Evolutionary conservation across 2,888 invertebrate species (phyloP), one percentile per base, ranked within the genome.

Genomic region (Euplagia quadripunctaria): DNA sequence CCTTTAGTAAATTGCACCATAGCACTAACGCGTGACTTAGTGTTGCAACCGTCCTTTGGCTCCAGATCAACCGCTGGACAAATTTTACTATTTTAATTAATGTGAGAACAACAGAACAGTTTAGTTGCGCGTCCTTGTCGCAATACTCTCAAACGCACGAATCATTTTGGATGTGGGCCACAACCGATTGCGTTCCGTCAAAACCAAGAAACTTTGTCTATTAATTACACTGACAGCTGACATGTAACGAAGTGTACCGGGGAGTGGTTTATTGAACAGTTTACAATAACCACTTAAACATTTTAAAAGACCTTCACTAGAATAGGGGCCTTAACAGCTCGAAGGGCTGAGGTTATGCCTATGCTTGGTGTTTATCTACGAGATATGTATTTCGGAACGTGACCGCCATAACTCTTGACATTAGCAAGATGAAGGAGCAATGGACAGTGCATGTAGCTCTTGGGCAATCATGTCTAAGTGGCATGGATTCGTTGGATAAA

Each of bases 191-290:
- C 71, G 72, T 75, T 80, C 71, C 75, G 77, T 84, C 84, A 83
- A 80, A 83, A 73, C 68, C 69, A 71, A 68, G 74, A 79, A 79
- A 83, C 79, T 83, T 82, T 55, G 77, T 52, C 66, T 76, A 84
- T 84, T 82, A 79, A 74, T 81, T 79, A 81, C 75, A 75, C 77
- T 63, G 78, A 78, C 83, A 84, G 76, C 72, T 71, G 75, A 75
- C 72, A 49, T 66, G 69, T 67, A 78, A 78, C 78, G 75, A 75
- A 76, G 70, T 74, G 72, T 70, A 49, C 55, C 46, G 70, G 70
- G 43, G 58, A 68, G 58, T 68, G 68, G 74, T 64, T 75, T 80
- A 80, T 79, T 80, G 70, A 78, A 74, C 78, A 70, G 72, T 75
- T 77, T 12, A 79, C 79, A 78, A 80, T 84, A 84, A 77, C 77